Evolutionary conservation across 2,888 invertebrate genomes (phyloP), one percentile per base, ranked within the genome.

Genomic region (Dicranocentrus wangi): DNA sequence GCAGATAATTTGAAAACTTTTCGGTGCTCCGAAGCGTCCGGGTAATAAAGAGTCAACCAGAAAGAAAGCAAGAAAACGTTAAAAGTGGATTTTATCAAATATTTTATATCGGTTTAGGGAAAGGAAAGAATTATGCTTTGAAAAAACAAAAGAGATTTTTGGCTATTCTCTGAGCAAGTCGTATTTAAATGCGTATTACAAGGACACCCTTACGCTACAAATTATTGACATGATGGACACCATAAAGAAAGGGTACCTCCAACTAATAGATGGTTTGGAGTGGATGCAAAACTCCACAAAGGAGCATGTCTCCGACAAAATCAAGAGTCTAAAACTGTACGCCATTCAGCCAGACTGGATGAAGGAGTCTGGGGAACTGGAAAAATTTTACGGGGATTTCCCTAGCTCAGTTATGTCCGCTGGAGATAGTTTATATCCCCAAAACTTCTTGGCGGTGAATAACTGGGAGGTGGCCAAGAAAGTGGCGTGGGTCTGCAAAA

Each of bases 101-200:
- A 10, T 61, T 28, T 2, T 28, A 27, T n/a, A n/a, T 10, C 61
- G 8, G 2, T 66, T 2, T 25, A 68, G 68, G 15, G 5, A 21
- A 1, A 60, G 73, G 13, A 58, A 68, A 39, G 42, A 58, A 1
- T 53, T 73, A n/a, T 80, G 80, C 23, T 28, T 68, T 17, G 42
- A n/a, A 0, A 58, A 47, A 1, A 51, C 60, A 1, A 25, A 47
- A 28, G 80, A 80, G 8, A 60, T 55, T 21, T 80, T 80, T 55
- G 80, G 80, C 1, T 80, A 80, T 25, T 19, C 80, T 1, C n/a
- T 80, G 42, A 73, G 80, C 7, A 60, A 60, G 3, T 66, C 80
- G 13, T 80, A 73, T 25, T 51, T 80, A 0, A 60, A 51, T 15
- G 47, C 43, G 0, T 61, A 68, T 61, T 80, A 73, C 28, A 61